Evolutionary conservation across 1,140 invertebrate species (phyloP).

Genomic region (Melitaea cinxia): DNA sequence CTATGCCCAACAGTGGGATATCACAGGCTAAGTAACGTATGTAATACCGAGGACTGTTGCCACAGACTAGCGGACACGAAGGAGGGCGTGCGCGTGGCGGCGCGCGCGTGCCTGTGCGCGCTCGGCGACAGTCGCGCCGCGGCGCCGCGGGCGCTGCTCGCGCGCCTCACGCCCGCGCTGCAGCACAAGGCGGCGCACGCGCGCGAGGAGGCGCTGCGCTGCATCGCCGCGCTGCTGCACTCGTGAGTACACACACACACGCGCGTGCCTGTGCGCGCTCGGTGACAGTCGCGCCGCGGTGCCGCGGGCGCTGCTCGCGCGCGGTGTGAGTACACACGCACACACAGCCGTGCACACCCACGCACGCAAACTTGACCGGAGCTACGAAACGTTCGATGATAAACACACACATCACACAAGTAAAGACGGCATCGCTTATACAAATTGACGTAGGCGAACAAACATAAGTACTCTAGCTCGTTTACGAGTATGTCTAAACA

Average conservation of each 20-base stretch:
- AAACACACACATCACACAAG: too few species aligned
- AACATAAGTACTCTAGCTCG: too few species aligned
- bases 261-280: constrained; percentile 84
- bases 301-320: constrained; percentile 91
- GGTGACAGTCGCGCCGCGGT: constrained; percentile 90
- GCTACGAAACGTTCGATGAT: too few species aligned
- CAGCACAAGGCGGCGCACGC: constrained; percentile 88
- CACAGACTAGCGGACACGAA: constrained; percentile 88
- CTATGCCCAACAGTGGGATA: too few species aligned
- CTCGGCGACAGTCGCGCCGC: constrained; percentile 90
- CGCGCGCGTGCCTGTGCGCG: constrained; percentile 89
- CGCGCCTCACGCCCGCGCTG: constrained; percentile 89
- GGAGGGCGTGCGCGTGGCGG: constrained; percentile 92
- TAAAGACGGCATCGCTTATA: too few species aligned
- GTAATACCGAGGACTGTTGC: not conserved
- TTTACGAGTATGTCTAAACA: too few species aligned
- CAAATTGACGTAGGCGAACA: too few species aligned
- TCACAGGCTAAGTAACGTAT: too few species aligned
- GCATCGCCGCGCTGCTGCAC: constrained; percentile 57
- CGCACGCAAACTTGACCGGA: too few species aligned
- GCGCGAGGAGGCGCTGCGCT: constrained; percentile 60
- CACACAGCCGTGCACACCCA: not conserved
- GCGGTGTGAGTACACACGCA: constrained; percentile 20
- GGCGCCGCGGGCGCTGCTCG: constrained; percentile 90
- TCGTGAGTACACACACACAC: constrained; percentile 47